Conservation (phyloP, 2,797 vertebrate genomes). For the Pteronotus mesoamericanus region DNA sequence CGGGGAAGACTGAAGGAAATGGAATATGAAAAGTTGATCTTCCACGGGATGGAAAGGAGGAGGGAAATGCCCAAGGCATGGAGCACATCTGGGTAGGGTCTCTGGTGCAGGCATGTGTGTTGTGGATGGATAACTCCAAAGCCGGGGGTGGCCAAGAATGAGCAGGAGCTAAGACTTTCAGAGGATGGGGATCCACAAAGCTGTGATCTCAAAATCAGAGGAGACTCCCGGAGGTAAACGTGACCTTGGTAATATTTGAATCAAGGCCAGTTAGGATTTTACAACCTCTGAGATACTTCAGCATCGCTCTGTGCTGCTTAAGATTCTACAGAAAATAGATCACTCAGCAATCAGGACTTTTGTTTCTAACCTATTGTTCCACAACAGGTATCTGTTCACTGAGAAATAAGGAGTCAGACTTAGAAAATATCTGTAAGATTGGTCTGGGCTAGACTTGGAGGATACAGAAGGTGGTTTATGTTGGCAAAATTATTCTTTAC, state of each 20-base stretch:
- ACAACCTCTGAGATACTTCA: not conserved
- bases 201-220: not conserved
- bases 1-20: not conserved
- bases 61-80: not conserved
- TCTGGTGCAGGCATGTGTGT: too few species aligned
- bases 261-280: not conserved
- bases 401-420: not conserved
- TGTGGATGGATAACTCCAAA: not conserved
- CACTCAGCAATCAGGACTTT: not conserved
- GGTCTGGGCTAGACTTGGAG: not conserved
- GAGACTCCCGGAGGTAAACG: not conserved
- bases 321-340: not conserved
- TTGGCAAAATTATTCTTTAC: not conserved
- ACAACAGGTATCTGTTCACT: not conserved
- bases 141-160: not conserved
- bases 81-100: accelerated
- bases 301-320: not conserved
- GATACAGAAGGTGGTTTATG: not conserved
- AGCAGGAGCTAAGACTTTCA: not conserved
- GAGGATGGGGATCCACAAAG: not conserved
- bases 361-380: not conserved
- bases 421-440: not conserved
- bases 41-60: not conserved
- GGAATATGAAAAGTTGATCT: not conserved
- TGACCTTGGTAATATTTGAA: not conserved